Percentiles rank a stretch among this genome's conserved stretches.
phyloP scores from a whole-genome alignment of 2,113 vertebrate species.

The Phainopepla nitens region DNA sequence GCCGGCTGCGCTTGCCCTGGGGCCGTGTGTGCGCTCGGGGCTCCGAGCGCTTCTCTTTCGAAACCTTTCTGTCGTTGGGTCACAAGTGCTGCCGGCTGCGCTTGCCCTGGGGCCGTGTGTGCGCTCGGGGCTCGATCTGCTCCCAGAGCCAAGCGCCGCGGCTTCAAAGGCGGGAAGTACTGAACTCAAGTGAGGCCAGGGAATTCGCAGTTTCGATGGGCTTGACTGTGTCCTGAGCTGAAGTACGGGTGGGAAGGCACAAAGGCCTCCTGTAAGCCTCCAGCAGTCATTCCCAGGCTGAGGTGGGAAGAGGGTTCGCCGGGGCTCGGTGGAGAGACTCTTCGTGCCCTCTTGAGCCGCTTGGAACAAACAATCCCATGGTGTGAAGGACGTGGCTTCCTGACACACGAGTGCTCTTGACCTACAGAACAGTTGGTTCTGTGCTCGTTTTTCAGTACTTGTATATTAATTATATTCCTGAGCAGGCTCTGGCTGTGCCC shows the following conservation, averaged over 20 bases:
- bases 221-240: background rate
- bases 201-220: fast-evolving
- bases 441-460: background rate
- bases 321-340: background rate
- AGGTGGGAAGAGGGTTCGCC: background rate
- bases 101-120: background rate
- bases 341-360: background rate
- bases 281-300: background rate
- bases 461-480: background rate
- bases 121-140: background rate
- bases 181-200: background rate
- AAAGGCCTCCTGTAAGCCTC: background rate
- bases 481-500: background rate
- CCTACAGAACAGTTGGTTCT: background rate
- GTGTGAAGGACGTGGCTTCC: background rate
- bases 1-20: background rate
- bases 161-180: background rate
- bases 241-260: background rate
- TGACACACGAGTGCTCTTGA: background rate
- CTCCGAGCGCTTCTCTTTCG: background rate
- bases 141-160: background rate
- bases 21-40: background rate
- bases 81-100: fast-evolving
- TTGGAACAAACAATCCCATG: background rate
- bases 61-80: background rate